Percentiles rank a stretch among this genome's conserved stretches.
phyloP scores from a whole-genome alignment of 2,113 vertebrate species.

The Gasterosteus nipponicus region DNA sequence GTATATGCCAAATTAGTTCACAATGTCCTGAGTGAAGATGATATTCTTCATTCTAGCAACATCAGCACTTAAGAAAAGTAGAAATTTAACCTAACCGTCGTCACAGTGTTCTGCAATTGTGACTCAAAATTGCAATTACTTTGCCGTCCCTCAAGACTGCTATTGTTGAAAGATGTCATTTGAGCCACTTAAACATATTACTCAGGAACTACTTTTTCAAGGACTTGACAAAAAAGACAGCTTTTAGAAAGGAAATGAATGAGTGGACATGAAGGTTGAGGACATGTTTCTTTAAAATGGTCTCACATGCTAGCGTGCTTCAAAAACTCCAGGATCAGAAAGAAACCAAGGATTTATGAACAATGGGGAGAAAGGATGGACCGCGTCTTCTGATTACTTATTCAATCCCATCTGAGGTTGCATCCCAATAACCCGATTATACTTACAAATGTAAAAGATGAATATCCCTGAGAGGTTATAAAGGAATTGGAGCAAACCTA shows the following conservation, averaged over 20 bases:
- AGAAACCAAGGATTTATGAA: conserved; percentile 1
- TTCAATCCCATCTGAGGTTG: background rate
- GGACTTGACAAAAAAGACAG: conserved; percentile 3
- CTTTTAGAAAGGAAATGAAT: conserved; percentile 11
- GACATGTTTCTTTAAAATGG: background rate
- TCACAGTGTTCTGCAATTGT: background rate
- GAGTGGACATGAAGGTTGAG: conserved; percentile 4
- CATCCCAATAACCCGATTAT: background rate
- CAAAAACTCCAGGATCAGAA: background rate
- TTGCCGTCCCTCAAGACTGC: background rate
- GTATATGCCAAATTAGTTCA: background rate
- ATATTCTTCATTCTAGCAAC: background rate
- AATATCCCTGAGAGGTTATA: background rate
- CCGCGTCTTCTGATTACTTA: background rate
- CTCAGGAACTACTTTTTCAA: conserved; percentile 16
- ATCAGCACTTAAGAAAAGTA: background rate
- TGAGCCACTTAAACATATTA: conserved; percentile 8
- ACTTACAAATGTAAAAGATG: background rate
- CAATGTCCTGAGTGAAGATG: background rate
- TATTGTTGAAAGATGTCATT: conserved; percentile 16
- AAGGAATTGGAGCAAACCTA: background rate
- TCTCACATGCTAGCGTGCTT: background rate
- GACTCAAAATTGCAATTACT: conserved; percentile 1
- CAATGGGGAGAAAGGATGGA: background rate
- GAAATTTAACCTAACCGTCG: conserved; percentile 3